Percentiles rank a stretch among this genome's conserved stretches.
Conservation (phyloP, 2,888 invertebrate genomes). For the Argynnis bischoffii region DNA sequence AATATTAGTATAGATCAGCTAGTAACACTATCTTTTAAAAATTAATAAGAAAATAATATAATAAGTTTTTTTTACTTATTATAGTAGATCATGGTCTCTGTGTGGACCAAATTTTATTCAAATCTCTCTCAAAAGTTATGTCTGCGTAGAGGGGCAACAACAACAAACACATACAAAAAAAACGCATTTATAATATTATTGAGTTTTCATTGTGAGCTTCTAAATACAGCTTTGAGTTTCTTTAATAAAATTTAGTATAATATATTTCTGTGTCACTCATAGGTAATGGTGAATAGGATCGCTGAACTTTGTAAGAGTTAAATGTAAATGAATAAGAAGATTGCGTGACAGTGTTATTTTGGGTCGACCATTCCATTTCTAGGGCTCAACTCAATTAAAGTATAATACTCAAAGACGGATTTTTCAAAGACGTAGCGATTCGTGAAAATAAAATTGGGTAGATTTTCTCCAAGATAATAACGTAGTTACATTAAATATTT, state of each 20-base stretch:
- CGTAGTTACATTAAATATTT: too few species aligned
- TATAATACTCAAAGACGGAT: constrained; percentile 15
- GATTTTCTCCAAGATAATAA: background rate
- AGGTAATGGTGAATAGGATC: constrained; percentile 18
- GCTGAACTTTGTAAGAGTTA: constrained; percentile 25
- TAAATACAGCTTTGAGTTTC: constrained; percentile 1
- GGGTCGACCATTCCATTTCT: constrained; percentile 24
- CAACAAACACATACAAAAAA: too few species aligned
- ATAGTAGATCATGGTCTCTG: too few species aligned
- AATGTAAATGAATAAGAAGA: constrained; percentile 34
- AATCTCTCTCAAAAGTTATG: too few species aligned
- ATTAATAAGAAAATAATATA: too few species aligned
- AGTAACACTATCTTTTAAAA: too few species aligned
- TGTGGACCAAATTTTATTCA: too few species aligned
- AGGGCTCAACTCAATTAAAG: constrained; percentile 29
- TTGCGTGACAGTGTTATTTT: constrained; percentile 34
- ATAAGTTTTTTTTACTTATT: too few species aligned
- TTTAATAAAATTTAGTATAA: background rate
- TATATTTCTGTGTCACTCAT: constrained; percentile 12
- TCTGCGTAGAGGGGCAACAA: too few species aligned
- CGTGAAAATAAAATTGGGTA: constrained; percentile 16
- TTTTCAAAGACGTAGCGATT: constrained; percentile 17
- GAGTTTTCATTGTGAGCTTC: background rate
- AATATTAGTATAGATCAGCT: too few species aligned
- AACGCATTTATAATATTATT: background rate